Percentiles rank a stretch among this genome's conserved stretches.
These are phyloP conservation scores for Neodiprion fabricii DNA, from an alignment of 1,140 invertebrate genomes.

Conservation along the genomic window DNA sequence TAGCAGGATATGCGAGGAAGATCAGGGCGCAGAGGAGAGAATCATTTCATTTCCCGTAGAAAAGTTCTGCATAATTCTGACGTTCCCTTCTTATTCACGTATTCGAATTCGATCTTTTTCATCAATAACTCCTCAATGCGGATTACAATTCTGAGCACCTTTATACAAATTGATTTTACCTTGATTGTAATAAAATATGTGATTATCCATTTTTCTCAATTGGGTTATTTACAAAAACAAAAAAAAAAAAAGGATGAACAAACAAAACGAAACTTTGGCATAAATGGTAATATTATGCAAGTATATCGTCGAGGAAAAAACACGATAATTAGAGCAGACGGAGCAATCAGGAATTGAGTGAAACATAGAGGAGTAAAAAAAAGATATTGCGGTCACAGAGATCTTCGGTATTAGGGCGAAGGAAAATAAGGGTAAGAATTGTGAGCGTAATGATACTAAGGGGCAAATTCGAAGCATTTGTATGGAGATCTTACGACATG, in stretches of 20 bases:
- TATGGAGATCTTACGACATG: conserved; percentile 15
- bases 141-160: too few relatives aligned
- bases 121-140: too few relatives aligned
- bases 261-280: too few relatives aligned
- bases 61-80: not conserved
- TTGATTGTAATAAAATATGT: too few relatives aligned
- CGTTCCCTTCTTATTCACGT: too few relatives aligned
- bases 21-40: not conserved
- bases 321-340: not conserved
- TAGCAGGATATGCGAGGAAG: not conserved
- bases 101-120: too few relatives aligned
- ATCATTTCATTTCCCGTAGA: conserved; percentile 3
- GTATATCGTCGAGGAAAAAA: not conserved
- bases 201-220: too few relatives aligned
- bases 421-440: not conserved
- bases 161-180: too few relatives aligned
- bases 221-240: too few relatives aligned
- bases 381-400: not conserved
- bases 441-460: conserved; percentile 1
- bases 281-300: too few relatives aligned
- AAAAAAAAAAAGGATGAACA: too few relatives aligned
- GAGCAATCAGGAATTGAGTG: not conserved
- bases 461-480: conserved; percentile 12
- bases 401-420: not conserved
- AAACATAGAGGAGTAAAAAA: not conserved